A percentile compares a stretch with the other conserved stretches of the same genome.
phyloP scores from a whole-genome alignment of 2,113 vertebrate genomes.

The Pipra filicauda region DNA sequence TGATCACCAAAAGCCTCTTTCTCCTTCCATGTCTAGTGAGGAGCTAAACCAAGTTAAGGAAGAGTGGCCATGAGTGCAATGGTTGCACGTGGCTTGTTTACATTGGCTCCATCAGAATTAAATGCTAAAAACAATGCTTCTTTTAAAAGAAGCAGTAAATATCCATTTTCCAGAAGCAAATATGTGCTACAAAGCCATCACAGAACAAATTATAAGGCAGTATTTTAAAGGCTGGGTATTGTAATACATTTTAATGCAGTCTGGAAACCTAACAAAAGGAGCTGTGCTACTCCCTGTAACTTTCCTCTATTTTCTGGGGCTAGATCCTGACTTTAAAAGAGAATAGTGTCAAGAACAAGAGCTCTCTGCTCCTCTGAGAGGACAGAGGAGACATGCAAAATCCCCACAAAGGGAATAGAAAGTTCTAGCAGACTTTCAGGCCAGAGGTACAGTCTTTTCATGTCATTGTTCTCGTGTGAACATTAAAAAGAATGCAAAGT shows the following conservation, averaged over 20 bases:
- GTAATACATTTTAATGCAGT: neutral
- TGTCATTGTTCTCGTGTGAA: neutral
- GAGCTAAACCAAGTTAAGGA: neutral
- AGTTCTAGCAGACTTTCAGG: constrained; percentile 1
- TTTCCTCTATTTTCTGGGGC: neutral
- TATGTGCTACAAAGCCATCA: neutral
- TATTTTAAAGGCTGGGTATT: neutral
- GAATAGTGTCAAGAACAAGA: neutral
- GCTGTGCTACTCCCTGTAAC: neutral
- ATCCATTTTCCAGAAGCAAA: neutral
- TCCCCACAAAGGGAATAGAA: neutral
- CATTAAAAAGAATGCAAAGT: neutral
- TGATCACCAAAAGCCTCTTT: neutral
- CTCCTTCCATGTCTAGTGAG: neutral
- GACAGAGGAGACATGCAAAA: neutral
- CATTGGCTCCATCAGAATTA: neutral
- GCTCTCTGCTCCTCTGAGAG: neutral
- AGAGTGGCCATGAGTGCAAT: fast-evolving
- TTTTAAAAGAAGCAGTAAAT: neutral
- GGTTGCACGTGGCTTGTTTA: neutral
- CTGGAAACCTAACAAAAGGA: neutral
- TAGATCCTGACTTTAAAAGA: neutral
- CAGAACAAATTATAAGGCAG: neutral
- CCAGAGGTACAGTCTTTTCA: neutral
- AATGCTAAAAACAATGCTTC: neutral